Evolutionary conservation across 2,797 vertebrate genomes (phyloP).

Genomic region (Hypotaenidia philippensis): DNA sequence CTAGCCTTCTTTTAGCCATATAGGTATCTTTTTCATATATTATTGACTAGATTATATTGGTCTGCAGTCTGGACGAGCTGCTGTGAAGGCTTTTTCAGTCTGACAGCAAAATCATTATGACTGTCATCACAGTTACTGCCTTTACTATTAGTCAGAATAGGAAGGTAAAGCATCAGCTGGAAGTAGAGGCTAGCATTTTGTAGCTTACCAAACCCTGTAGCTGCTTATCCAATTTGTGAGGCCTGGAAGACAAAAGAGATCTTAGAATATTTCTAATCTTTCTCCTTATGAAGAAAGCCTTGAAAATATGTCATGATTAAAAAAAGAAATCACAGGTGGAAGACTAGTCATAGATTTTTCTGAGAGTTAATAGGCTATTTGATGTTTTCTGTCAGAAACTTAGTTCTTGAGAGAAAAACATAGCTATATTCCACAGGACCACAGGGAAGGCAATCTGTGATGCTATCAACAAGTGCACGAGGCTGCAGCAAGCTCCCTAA

Average conservation of each 20-base stretch:
- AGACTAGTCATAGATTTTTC: neutral
- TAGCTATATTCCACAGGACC: neutral
- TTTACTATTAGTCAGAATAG: neutral
- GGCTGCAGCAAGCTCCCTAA: neutral
- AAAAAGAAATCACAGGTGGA: neutral
- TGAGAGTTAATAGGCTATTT: neutral
- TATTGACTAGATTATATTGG: constrained; percentile 17
- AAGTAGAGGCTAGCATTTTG: neutral
- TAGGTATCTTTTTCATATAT: neutral
- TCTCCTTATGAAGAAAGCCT: neutral
- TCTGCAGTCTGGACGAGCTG: neutral
- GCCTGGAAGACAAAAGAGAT: neutral
- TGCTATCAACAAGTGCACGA: neutral
- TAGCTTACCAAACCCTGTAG: neutral
- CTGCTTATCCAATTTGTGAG: neutral
- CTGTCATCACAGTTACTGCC: neutral
- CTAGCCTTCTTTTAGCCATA: neutral
- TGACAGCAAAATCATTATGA: constrained; percentile 11
- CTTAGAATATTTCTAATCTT: neutral
- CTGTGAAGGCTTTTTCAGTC: neutral
- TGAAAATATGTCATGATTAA: neutral
- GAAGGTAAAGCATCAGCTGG: neutral
- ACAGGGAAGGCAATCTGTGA: neutral
- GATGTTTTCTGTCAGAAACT: neutral
- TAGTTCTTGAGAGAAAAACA: neutral